Base-by-base conservation (phyloP, 53 echinoderm and acorn worm species). In the Hippasteria phrygiana region DNA sequence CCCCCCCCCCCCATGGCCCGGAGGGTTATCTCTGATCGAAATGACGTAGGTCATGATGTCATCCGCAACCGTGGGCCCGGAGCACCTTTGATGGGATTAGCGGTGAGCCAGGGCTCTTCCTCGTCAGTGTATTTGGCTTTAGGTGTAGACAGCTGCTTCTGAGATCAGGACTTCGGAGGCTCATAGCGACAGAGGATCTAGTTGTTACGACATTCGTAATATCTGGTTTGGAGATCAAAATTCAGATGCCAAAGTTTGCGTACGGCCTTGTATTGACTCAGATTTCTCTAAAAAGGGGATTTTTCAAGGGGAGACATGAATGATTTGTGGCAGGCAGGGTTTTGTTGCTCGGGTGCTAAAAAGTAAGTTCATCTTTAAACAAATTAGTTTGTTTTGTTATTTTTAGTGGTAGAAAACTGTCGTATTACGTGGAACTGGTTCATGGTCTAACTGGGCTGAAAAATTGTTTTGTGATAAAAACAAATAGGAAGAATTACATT, bases 41-140 rank as follows among this genome's bases (percentile, higher is more conserved):
- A 71, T 85, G 85, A 85, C 85, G 85, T 85, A 67, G 69, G 85
- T 71, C 50, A 51, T 85, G 85, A 85, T 85, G 85, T 85, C 85
- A 85, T 85, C 41, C 1, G 2, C 45, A 4, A 12, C 37, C 71
- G 1, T 10, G 17, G 3, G 51, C 20, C 45, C 51, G 31, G n/a
- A 85, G 36, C 36, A 71, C 64, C 70, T 71, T 6, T 71, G 64
- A 71, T 71, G 69, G 37, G 69, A 85, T 85, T 85, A 85, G 71
- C 31, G 43, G 43, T 10, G 8, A 22, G 27, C 42, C 35, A 13
- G 37, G 37, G 71, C 71, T 31, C n/a, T n/a, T n/a, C n/a, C n/a
- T n/a, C n/a, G 28, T 28, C 6, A 35, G 69, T 34, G 72, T n/a
- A 42, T 12, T 37, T 72, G 39, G 39, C 36, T 27, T 29, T 38